Conservation (phyloP, 2,888 invertebrate genomes). For the Synergus itoensis region DNA sequence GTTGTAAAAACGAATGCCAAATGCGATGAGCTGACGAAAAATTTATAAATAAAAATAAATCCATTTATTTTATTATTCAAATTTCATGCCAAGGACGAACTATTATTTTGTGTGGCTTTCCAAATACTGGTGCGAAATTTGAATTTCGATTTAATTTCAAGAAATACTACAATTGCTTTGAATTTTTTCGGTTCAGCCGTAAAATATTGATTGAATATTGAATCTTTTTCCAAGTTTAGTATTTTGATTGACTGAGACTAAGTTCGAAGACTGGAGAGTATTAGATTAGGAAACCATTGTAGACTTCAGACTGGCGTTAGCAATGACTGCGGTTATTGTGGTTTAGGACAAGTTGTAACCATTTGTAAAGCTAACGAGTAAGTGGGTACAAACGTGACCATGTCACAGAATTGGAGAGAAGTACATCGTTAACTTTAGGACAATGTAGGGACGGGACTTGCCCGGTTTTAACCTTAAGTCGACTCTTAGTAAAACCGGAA, state of each 20-base stretch:
- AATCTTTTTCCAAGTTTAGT: too few relatives aligned
- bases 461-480: slow-evolving; percentile 23
- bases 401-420: slow-evolving; percentile 34
- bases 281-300: background rate
- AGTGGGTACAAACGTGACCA: slow-evolving; percentile 27
- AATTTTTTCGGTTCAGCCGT: too few relatives aligned
- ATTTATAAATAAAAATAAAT: too few relatives aligned
- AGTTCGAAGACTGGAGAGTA: background rate
- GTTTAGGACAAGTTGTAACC: slow-evolving; percentile 32
- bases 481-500: slow-evolving; percentile 15
- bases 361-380: slow-evolving; percentile 36
- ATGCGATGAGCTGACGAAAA: too few relatives aligned
- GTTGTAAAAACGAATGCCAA: too few relatives aligned
- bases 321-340: slow-evolving; percentile 14
- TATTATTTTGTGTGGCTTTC: too few relatives aligned
- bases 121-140: too few relatives aligned
- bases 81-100: too few relatives aligned
- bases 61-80: too few relatives aligned
- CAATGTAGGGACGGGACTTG: slow-evolving; percentile 16
- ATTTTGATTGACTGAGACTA: background rate
- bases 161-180: too few relatives aligned
- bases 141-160: too few relatives aligned
- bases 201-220: too few relatives aligned
- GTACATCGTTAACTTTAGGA: slow-evolving; percentile 29
- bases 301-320: background rate